A percentile compares a stretch with the other conserved stretches of the same genome.
phyloP scores from a whole-genome alignment of 2,797 vertebrate species.

The Mormyrops boulengeri region DNA sequence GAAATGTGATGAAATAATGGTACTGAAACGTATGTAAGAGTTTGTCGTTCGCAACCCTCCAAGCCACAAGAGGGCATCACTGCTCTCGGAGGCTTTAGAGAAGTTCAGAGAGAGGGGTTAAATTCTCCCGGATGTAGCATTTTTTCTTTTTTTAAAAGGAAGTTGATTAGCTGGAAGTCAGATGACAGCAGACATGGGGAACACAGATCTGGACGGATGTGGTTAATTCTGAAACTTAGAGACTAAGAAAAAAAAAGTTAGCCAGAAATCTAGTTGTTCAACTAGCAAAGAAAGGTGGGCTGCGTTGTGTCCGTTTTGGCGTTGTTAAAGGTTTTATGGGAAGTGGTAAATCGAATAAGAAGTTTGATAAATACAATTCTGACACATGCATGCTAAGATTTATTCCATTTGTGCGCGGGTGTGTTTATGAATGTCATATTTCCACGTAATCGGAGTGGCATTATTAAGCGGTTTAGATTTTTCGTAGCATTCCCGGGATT shows the following conservation, averaged over 20 bases:
- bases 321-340: neutral
- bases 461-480: neutral
- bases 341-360: neutral
- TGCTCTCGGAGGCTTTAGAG: neutral
- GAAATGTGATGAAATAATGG: neutral
- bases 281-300: constrained; percentile 17
- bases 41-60: neutral
- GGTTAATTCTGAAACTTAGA: neutral
- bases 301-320: neutral
- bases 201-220: neutral
- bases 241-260: neutral
- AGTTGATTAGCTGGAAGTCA: constrained; percentile 12
- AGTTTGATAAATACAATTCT: neutral
- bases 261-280: constrained; percentile 16
- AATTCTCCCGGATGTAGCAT: neutral
- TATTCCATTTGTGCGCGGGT: neutral
- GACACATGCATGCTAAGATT: neutral
- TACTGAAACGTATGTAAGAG: neutral
- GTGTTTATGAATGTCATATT: neutral
- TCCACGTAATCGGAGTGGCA: neutral
- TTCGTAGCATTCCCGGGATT: neutral
- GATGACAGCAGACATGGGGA: constrained; percentile 9
- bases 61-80: neutral
- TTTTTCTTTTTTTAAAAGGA: neutral
- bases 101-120: neutral